Conservation (phyloP, 2,797 vertebrate species). For the Salmo trutta region DNA sequence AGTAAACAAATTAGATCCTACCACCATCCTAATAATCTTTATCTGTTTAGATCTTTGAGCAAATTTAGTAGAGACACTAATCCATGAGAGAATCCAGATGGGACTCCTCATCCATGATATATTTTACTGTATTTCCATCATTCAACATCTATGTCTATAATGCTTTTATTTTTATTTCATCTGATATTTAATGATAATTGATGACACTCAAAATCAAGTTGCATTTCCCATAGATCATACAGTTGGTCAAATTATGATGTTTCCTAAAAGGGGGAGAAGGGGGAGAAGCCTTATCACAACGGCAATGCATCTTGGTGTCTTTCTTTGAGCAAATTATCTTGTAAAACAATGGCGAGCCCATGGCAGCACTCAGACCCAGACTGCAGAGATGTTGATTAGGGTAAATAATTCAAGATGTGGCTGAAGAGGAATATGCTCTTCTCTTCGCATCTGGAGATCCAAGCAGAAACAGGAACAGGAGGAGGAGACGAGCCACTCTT, state of each 20-base stretch:
- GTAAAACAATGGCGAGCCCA: constrained; percentile 33
- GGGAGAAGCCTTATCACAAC: background rate
- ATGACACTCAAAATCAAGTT: background rate
- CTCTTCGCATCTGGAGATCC: constrained; percentile 40
- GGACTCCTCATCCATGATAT: background rate
- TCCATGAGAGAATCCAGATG: background rate
- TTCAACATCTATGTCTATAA: background rate
- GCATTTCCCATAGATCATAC: background rate
- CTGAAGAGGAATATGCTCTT: constrained; percentile 32
- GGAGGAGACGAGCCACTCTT: background rate
- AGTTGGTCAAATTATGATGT: background rate
- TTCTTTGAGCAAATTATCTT: background rate
- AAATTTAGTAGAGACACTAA: background rate
- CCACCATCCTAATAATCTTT: background rate
- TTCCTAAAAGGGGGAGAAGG: background rate
- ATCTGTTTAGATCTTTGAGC: background rate
- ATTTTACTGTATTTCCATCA: background rate
- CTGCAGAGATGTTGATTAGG: constrained; percentile 54
- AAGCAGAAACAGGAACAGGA: constrained; percentile 1
- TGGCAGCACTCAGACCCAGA: constrained; percentile 22
- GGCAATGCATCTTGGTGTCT: background rate
- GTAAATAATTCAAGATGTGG: constrained; percentile 66
- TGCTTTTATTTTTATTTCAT: background rate
- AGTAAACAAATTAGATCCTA: background rate
- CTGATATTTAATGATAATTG: background rate